Percentiles rank a stretch among this genome's conserved stretches.
Conservation (phyloP, 35 echinoderm and acorn worm species). For the Strongylocentrotus purpuratus region DNA sequence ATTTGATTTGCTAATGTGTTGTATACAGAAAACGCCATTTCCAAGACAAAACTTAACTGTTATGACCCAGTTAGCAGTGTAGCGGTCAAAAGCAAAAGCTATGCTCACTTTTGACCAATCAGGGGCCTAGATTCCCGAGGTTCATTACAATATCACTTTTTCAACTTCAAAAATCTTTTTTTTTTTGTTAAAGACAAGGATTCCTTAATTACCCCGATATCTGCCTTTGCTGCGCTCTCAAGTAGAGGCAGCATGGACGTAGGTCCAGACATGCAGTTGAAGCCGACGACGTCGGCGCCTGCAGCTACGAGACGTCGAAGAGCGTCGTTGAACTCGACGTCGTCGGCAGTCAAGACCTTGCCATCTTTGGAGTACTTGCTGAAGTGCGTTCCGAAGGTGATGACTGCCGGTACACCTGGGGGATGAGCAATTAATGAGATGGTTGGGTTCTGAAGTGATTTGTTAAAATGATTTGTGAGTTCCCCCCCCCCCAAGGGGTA, state of each 20-base stretch:
- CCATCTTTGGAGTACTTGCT: not conserved
- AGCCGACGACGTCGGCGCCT: slow-evolving; percentile 67
- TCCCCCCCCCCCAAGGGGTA: no score
- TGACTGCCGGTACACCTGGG: slow-evolving; percentile 26
- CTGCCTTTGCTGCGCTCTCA: not conserved
- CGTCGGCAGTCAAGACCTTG: slow-evolving; percentile 37
- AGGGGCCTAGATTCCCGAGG: no score
- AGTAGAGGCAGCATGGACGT: slow-evolving; percentile 51
- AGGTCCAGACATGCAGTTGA: slow-evolving; percentile 65
- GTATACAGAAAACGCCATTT: not conserved
- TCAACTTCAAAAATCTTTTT: no score
- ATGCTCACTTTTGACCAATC: not conserved
- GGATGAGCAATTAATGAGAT: no score
- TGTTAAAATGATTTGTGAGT: no score
- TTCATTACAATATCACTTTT: no score
- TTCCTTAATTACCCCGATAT: slow-evolving; percentile 7
- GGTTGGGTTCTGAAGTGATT: no score
- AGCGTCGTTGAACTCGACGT: slow-evolving; percentile 48
- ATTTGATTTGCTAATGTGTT: not conserved
- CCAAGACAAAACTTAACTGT: not conserved
- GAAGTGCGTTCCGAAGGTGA: not conserved
- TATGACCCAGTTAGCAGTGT: not conserved
- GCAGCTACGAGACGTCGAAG: slow-evolving; percentile 50
- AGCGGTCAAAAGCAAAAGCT: not conserved
- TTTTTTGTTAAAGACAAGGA: no score